Conservation (phyloP, 2,113 vertebrate species). For the Hydropotes inermis region DNA sequence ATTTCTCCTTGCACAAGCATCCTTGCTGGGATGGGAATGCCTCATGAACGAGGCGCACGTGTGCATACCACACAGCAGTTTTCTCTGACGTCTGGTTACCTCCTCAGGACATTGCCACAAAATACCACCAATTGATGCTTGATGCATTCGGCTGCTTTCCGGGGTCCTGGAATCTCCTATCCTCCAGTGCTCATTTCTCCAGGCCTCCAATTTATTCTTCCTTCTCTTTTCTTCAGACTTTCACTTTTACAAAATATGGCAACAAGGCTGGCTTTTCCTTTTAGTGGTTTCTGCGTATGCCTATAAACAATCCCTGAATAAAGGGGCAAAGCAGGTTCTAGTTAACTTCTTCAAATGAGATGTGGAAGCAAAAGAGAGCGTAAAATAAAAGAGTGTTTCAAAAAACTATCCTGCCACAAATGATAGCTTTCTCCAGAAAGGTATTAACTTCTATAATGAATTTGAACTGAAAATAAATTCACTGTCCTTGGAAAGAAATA, state of each 20-base stretch:
- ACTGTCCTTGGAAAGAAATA: not conserved
- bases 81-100: not conserved
- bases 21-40: not conserved
- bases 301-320: not conserved
- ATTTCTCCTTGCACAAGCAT: not conserved
- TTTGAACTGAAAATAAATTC: conserved; percentile 10
- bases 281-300: not conserved
- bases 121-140: not conserved
- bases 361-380: not conserved
- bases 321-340: not conserved
- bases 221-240: not conserved
- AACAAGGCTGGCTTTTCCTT: not conserved
- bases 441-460: not conserved
- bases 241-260: not conserved
- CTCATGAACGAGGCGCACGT: not conserved
- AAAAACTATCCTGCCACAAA: not conserved
- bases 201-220: not conserved
- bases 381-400: not conserved
- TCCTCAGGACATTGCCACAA: not conserved
- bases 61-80: not conserved
- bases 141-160: not conserved
- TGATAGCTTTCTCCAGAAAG: not conserved
- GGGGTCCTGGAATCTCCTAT: not conserved
- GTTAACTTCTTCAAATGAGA: not conserved
- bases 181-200: not conserved